A percentile compares a stretch with the other conserved stretches of the same genome.
Conservation (phyloP, 2,113 vertebrate genomes). For the Chionodraco myersi region DNA sequence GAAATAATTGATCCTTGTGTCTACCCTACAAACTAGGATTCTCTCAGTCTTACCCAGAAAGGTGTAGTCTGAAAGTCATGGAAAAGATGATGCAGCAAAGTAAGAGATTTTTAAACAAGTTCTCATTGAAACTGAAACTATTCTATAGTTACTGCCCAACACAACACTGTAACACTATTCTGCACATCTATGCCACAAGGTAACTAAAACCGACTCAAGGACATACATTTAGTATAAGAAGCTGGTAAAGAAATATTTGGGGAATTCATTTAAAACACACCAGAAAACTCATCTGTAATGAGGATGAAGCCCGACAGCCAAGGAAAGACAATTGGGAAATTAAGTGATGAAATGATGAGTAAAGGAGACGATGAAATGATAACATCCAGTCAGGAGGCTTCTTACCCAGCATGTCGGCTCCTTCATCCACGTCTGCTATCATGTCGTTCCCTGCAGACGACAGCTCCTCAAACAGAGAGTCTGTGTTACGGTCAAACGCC, state of each 20-base stretch:
- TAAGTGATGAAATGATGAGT: background rate
- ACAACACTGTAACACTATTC: conserved; percentile 1
- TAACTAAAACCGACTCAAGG: background rate
- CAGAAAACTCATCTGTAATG: conserved; percentile 94
- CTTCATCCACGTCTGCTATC: conserved; percentile 96
- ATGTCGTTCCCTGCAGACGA: conserved; percentile 96
- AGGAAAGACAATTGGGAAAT: conserved; percentile 17
- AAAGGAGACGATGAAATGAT: background rate
- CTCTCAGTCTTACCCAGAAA: conserved; percentile 89
- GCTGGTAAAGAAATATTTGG: background rate
- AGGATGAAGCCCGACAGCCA: conserved; percentile 58
- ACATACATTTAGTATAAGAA: background rate
- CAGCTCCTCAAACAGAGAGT: conserved; percentile 97
- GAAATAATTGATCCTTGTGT: background rate
- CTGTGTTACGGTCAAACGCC: conserved; percentile 96
- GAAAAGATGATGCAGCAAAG: conserved; percentile 86
- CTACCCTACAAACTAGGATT: background rate
- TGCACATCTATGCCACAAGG: background rate
- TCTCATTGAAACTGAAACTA: background rate
- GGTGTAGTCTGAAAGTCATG: conserved; percentile 88
- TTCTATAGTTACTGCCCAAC: background rate
- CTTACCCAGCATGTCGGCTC: conserved; percentile 97
- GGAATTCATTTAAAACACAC: conserved; percentile 89
- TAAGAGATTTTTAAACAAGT: conserved; percentile 49
- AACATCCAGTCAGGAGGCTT: background rate